A percentile compares a stretch with the other conserved stretches of the same genome.
Conservation (phyloP, 2,113 vertebrate species). For the Ivindomyrus marchei region DNA sequence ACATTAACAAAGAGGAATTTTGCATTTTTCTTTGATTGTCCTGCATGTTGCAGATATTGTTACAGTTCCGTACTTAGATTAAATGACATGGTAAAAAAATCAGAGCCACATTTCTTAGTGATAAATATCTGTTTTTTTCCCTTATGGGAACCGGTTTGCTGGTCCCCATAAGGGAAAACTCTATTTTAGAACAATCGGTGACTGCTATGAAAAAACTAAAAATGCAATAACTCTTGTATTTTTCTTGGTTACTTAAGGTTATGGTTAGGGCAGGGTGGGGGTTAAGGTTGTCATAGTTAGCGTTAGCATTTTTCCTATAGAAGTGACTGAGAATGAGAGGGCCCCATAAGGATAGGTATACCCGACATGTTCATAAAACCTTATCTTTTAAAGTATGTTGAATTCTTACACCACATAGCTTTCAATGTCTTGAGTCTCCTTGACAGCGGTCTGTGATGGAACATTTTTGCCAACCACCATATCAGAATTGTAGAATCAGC, state of each 20-base stretch:
- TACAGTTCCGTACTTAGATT: neutral
- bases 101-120: neutral
- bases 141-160: too few species aligned
- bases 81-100: neutral
- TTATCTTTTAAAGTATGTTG: neutral
- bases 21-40: neutral
- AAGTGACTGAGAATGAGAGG: too few species aligned
- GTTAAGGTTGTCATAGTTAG: too few species aligned
- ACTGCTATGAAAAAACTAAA: too few species aligned
- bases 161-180: too few species aligned
- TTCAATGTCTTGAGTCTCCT: neutral
- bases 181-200: too few species aligned
- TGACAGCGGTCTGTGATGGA: neutral
- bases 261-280: too few species aligned
- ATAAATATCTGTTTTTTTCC: too few species aligned
- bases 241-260: too few species aligned
- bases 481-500: neutral
- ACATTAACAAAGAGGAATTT: neutral
- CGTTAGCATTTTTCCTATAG: too few species aligned
- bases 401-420: neutral
- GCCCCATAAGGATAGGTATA: too few species aligned
- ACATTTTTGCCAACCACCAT: neutral
- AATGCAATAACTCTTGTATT: too few species aligned
- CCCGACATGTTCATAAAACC: neutral
- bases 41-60: neutral